phyloP scores from a whole-genome alignment of 1,140 invertebrate genomes.

The Drosophila sechellia region DNA sequence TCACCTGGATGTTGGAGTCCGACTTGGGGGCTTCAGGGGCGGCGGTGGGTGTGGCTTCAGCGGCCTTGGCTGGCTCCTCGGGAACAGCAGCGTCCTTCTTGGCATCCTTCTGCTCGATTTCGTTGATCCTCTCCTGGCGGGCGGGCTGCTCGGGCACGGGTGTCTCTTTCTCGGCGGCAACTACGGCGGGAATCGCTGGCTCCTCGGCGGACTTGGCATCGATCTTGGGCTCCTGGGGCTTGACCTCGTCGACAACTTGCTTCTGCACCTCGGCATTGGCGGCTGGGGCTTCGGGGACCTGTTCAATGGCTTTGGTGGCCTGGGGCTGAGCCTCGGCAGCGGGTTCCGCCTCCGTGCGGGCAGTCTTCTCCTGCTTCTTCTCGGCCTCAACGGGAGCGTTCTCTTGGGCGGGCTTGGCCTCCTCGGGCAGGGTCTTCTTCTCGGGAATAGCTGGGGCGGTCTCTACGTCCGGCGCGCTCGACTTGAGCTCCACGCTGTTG shows the following conservation, averaged over 20 bases:
- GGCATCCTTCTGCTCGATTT: conserved; percentile 54
- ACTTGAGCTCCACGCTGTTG: conserved; percentile 32
- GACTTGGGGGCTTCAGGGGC: conserved; percentile 23
- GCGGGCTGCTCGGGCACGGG: conserved; percentile 38
- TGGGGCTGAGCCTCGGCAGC: conserved; percentile 18
- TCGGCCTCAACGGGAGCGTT: conserved; percentile 34
- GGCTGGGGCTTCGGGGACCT: conserved; percentile 42
- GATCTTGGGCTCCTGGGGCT: conserved; percentile 44
- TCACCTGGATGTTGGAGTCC: conserved; percentile 55
- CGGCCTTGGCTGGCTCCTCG: conserved; percentile 12
- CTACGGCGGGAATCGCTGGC: conserved; percentile 5
- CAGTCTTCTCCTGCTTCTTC: conserved; percentile 59
- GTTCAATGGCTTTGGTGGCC: conserved; percentile 57
- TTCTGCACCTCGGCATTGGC: conserved; percentile 50
- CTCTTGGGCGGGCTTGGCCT: conserved; percentile 36
- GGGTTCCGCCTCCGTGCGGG: conserved; percentile 56
- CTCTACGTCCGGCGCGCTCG: conserved; percentile 49
- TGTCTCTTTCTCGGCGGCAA: conserved; percentile 21
- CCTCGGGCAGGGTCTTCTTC: conserved; percentile 38
- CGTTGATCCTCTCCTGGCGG: conserved; percentile 64
- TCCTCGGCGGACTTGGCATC: conserved; percentile 47
- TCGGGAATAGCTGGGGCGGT: conserved; percentile 55
- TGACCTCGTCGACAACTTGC: conserved; percentile 58
- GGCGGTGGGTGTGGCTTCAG: conserved; percentile 11
- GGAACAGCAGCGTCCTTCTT: conserved; percentile 14